Base-by-base conservation (phyloP, 35 echinoderm and acorn worm species). In the Apostichopus parvimensis region DNA sequence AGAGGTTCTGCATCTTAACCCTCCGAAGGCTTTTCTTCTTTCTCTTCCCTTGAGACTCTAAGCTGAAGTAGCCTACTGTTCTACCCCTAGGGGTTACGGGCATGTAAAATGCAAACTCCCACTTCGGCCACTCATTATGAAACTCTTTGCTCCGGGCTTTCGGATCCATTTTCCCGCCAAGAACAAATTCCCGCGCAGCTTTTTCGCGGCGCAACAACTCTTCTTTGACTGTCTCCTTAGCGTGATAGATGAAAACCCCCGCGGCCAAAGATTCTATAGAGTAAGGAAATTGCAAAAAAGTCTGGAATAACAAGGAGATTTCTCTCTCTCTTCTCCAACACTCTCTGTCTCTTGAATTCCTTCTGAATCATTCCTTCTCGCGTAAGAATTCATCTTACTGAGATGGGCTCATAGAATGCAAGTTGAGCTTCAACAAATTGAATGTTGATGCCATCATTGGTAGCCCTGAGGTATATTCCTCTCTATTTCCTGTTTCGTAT, bases 121-220 rank as follows among this genome's bases (percentile, higher is more conserved):
- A 88, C 86, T 88, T 88, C 86, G 86, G 57, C 86, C 86, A 88
- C 86, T 88, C 86, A 88, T 88, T 88, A 88, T 73, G 61, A 64
- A 88, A 73, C 86, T 88, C 86, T 54, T 88, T 88, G 86, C 86
- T 88, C 62, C 86, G 68, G 86, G 86, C 86, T 64, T 88, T 72
- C 60, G 86, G 86, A 88, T 88, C 86, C 86, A 88, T 88, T 88
- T 88, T 88, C 86, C 86, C 86, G 86, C 86, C 86, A 73, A 88
- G 86, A 88, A 88, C 86, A 72, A 88, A 88, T 88, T 88, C 86
- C 86, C 85, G 85, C 52, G 83, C 86, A 52, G 12, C 21, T 14
- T 26, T 88, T 73, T 88, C 14, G 60, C 86, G 86, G 79, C 79
- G 79, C 61, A 73, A 88, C 28, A 88, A 73, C 86, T 88, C 86